Evolutionary conservation across 2,888 invertebrate species (phyloP).

Genomic region (Anagyrus pseudococci): DNA sequence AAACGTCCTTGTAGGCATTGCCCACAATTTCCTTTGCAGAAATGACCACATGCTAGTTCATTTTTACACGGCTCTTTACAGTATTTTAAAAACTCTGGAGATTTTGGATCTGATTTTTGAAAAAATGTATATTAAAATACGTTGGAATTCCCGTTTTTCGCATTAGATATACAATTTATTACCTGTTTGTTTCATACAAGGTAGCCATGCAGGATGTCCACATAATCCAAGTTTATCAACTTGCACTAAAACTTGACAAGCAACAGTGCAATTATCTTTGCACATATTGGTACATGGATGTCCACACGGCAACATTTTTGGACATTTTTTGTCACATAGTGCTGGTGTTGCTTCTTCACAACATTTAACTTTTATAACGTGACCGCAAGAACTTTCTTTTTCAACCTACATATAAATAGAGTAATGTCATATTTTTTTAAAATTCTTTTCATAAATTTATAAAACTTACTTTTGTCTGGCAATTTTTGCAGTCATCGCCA

Average conservation of each 20-base stretch:
- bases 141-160: neutral
- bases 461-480: neutral
- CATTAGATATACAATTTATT: neutral
- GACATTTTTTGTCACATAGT: slow-evolving; percentile 1
- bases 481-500: neutral
- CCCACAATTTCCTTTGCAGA: slow-evolving; percentile 15
- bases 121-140: neutral
- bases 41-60: slow-evolving; percentile 7
- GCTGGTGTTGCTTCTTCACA: slow-evolving; percentile 9
- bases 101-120: slow-evolving; percentile 1
- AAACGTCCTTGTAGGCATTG: slow-evolving; percentile 18
- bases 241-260: neutral
- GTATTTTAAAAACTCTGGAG: slow-evolving; percentile 5
- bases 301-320: slow-evolving; percentile 12
- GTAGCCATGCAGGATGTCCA: slow-evolving; percentile 13
- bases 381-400: slow-evolving; percentile 16
- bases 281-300: slow-evolving; percentile 16
- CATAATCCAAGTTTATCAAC: slow-evolving; percentile 4
- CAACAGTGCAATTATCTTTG: slow-evolving; percentile 11
- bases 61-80: slow-evolving; percentile 12
- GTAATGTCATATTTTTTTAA: neutral
- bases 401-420: slow-evolving; percentile 1
- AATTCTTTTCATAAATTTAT: neutral
- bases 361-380: slow-evolving; percentile 13
- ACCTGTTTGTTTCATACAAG: slow-evolving; percentile 7